Evolutionary conservation across 2,888 invertebrate species (phyloP).

Genomic region (Sthenelais limicola): DNA sequence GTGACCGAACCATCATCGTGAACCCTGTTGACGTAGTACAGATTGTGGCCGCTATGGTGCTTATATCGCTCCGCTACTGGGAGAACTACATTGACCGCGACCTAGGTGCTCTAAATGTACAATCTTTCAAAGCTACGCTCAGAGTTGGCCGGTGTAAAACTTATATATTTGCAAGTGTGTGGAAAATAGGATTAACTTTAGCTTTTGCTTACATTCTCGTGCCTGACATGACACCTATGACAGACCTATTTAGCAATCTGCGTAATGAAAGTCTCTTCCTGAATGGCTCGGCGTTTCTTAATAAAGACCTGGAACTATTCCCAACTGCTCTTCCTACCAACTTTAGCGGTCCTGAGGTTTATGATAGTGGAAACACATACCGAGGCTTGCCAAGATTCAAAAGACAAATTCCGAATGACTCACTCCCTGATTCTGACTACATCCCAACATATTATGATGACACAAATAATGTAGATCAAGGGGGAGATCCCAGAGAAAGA

Average conservation of each 20-base stretch:
- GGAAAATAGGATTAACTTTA: constrained; percentile 52
- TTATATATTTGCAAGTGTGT: constrained; percentile 54
- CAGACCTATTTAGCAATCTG: constrained; percentile 48
- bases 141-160: constrained; percentile 51
- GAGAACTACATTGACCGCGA: constrained; percentile 54
- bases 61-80: constrained; percentile 53
- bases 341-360: constrained; percentile 17
- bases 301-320: constrained; percentile 1
- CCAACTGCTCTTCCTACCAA: constrained; percentile 2
- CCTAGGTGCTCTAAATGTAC: constrained; percentile 45
- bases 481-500: too few species aligned
- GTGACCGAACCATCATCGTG: constrained; percentile 4
- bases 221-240: constrained; percentile 53
- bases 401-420: not conserved
- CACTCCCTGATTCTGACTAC: not conserved
- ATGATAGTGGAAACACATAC: constrained; percentile 40
- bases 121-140: constrained; percentile 47
- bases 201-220: constrained; percentile 52
- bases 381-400: not conserved
- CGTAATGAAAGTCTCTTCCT: constrained; percentile 48
- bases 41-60: constrained; percentile 45
- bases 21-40: constrained; percentile 39
- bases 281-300: constrained; percentile 8
- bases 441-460: not conserved
- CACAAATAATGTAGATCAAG: too few species aligned